Conservation (phyloP, 2,888 invertebrate species). For the Alcis repandata region DNA sequence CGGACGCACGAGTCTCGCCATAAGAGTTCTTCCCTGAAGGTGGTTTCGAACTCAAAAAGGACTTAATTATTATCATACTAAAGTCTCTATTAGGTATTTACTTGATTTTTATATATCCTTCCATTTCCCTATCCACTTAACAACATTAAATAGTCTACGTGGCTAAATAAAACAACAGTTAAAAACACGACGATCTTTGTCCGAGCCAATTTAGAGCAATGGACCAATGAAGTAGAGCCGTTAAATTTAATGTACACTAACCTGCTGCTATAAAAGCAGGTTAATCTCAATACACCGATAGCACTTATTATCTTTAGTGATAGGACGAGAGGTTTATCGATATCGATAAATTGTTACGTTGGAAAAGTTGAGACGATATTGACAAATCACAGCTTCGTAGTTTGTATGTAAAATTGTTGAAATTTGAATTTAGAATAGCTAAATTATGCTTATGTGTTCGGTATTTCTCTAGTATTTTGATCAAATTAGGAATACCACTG, state of each 20-base stretch:
- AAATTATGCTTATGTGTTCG: too few species aligned
- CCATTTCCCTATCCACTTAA: background rate
- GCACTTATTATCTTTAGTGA: conserved; percentile 79
- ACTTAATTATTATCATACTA: too few species aligned
- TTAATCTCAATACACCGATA: conserved; percentile 86
- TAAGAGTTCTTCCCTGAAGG: too few species aligned
- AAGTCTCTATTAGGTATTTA: background rate
- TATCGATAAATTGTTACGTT: background rate
- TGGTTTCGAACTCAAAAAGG: too few species aligned
- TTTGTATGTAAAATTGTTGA: too few species aligned
- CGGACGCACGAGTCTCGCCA: too few species aligned
- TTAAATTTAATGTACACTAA: conserved; percentile 85
- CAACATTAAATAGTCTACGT: conserved; percentile 54
- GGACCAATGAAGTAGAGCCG: conserved; percentile 77
- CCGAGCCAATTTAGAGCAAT: conserved; percentile 75
- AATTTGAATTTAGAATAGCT: too few species aligned
- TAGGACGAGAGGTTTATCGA: conserved; percentile 48
- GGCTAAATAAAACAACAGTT: conserved; percentile 62
- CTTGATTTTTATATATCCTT: background rate
- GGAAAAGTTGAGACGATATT: too few species aligned
- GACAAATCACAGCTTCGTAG: too few species aligned
- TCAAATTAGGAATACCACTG: too few species aligned
- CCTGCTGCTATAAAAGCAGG: conserved; percentile 81
- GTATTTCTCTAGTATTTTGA: too few species aligned
- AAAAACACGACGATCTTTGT: conserved; percentile 77